Evolutionary conservation across 92 coral and sea anemone species (phyloP).

Genomic region (Palythoa grandiflora): DNA sequence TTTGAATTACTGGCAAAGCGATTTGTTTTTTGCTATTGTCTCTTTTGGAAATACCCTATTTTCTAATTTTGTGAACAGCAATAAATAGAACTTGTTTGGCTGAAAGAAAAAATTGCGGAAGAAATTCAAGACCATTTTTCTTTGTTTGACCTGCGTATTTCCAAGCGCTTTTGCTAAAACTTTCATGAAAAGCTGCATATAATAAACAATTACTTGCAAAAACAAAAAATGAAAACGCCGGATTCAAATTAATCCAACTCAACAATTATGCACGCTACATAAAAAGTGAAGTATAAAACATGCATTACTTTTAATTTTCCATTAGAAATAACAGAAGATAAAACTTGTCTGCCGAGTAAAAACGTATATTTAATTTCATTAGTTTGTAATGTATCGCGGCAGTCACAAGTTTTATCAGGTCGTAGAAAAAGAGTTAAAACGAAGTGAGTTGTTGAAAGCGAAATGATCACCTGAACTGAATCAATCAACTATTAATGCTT

Average conservation of each 20-base stretch:
- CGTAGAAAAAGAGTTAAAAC: neutral
- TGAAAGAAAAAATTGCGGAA: conserved; percentile 38
- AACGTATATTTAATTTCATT: neutral
- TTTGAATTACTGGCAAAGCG: conserved; percentile 16
- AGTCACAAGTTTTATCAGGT: neutral
- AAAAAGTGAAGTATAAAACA: conserved; percentile 30
- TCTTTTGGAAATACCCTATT: conserved; percentile 1
- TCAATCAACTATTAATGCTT: neutral
- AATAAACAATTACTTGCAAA: conserved; percentile 25
- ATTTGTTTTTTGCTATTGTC: conserved; percentile 7
- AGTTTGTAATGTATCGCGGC: neutral
- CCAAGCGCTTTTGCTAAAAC: conserved; percentile 1
- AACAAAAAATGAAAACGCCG: neutral
- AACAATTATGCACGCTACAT: conserved; percentile 21
- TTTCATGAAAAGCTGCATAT: neutral
- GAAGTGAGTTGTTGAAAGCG: neutral
- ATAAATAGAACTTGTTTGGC: conserved; percentile 26
- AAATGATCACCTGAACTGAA: neutral
- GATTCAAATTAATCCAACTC: conserved; percentile 7
- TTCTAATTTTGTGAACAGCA: conserved; percentile 25
- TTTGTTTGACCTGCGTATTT: neutral
- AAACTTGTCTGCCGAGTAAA: conserved; percentile 16
- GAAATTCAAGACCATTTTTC: conserved; percentile 17
- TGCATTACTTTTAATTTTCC: neutral
- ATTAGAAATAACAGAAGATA: neutral